These are phyloP conservation scores for Laupala kohalensis DNA, from an alignment of 1,140 invertebrate species.

Conservation along the genomic window DNA sequence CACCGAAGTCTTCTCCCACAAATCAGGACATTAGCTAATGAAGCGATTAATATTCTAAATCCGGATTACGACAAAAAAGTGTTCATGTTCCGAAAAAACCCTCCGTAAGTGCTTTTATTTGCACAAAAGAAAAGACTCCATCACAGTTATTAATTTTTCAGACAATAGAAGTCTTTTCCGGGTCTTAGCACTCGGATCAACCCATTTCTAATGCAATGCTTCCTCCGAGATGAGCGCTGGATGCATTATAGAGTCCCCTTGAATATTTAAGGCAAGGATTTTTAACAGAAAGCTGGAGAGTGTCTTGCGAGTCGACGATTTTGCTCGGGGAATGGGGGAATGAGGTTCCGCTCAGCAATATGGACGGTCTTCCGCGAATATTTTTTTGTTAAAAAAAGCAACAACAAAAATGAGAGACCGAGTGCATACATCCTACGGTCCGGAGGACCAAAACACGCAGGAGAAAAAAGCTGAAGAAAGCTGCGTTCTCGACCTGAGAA, in stretches of 20 bases:
- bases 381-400: no score
- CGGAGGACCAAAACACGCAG: no score
- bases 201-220: background rate
- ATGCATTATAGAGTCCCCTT: background rate
- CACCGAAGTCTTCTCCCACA: background rate
- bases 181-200: background rate
- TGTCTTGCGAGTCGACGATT: no score
- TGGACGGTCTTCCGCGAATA: no score
- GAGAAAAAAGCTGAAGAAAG: no score
- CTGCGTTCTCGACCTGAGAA: no score
- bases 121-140: background rate
- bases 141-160: background rate
- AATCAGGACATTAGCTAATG: background rate
- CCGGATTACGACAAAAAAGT: background rate
- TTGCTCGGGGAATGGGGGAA: no score
- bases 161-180: background rate
- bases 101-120: background rate
- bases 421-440: no score
- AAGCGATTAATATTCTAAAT: background rate
- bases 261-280: background rate
- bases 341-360: no score
- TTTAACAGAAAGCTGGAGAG: background rate
- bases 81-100: background rate
- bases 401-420: no score
- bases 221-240: background rate